Evolutionary conservation across 1,140 invertebrate genomes (phyloP), one percentile per base, ranked within the genome.

Genomic region (Antheraea pernyi): DNA sequence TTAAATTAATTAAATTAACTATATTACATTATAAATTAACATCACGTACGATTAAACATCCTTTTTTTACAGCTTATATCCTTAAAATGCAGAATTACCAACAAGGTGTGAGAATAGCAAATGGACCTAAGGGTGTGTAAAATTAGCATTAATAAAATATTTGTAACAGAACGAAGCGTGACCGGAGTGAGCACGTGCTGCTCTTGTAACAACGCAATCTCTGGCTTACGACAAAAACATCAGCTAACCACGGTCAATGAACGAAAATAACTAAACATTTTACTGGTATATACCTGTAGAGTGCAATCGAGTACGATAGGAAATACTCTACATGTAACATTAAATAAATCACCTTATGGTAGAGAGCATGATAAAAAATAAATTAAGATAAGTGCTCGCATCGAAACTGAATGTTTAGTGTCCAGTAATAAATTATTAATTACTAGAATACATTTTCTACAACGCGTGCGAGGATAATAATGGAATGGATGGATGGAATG

Each of bases 221-320:
- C 65, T 69, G 48, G 30, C 59, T 62, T 58, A 69, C 73, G 70
- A 78, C 77, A 85, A 85, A 85, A 84, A 81, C 79, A 80, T 66
- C 64, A 66, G 70, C 73, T 69, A 74, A 70, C 68, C 66, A 79
- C 80, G 84, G 82, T 86, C 85, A 85, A 84, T 73, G 84, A 82
- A 83, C 85, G 79, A 86, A 85, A 79, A 80, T 80, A 80, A 78
- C 69, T 75, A 71, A 63, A 39, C 30, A 63, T 63, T 65, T 65
- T 65, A 65, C 64, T 65, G 8, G 18, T 42, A 65, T n/a, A n/a
- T 48, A 42, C 64, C 46, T 53, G 46, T n/a, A 1, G 46, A 53
- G 46, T 73, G 69, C 62, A 70, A 68, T 70, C 66, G 46, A 46
- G 59, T 62, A 64, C 69, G 58, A 71, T 72, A 65, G 9, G 22